phyloP scores from a whole-genome alignment of 1,140 invertebrate species.

The honey bee (Apis mellifera) region Amel_HAv3.1 CM009939.2:10675501-10676000 shows the following conservation, averaged over 20 bases:
- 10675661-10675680: background rate
- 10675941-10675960: constrained; percentile 62
- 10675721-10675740: background rate
- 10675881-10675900: constrained; percentile 73
- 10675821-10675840: constrained; percentile 68
- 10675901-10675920: constrained; percentile 64
- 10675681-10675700: background rate
- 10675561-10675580: background rate
- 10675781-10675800: constrained; percentile 37
- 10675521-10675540: background rate
- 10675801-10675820: constrained; percentile 40
- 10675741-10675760: no score
- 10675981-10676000: constrained; percentile 5
- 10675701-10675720: background rate
- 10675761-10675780: background rate
- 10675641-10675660: background rate
- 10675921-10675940: constrained; percentile 62
- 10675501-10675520: background rate
- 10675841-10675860: constrained; percentile 70
- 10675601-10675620: background rate
- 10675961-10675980: background rate
- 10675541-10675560: background rate
- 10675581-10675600: background rate
- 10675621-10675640: background rate
- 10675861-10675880: constrained; percentile 74